Percentiles rank a stretch among this genome's conserved stretches.
phyloP scores from a whole-genome alignment of 2,113 vertebrate genomes.

The Stercorarius parasiticus region DNA sequence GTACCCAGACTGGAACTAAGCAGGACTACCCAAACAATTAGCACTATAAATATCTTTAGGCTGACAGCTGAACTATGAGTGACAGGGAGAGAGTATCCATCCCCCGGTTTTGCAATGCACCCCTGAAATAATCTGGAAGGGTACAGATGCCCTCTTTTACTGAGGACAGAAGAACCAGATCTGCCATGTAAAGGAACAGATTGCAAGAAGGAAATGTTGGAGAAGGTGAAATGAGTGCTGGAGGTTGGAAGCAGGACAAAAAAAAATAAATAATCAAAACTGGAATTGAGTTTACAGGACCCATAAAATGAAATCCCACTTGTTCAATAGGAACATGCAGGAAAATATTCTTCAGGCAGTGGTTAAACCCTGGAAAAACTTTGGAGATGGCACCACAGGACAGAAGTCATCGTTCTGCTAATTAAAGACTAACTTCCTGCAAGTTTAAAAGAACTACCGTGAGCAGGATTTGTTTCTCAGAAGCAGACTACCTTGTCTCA shows the following conservation, averaged over 20 bases:
- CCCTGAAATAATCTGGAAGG: background rate
- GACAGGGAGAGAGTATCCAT: background rate
- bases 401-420: background rate
- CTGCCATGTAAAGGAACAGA: background rate
- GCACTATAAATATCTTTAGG: background rate
- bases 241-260: background rate
- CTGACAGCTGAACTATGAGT: background rate
- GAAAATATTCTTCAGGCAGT: background rate
- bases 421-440: background rate
- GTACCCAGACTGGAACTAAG: background rate
- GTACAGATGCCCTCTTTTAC: background rate
- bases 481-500: background rate
- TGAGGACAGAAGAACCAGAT: background rate
- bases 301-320: background rate
- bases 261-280: background rate
- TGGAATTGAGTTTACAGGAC: background rate
- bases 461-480: background rate
- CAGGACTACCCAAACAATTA: background rate
- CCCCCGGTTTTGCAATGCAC: rapidly evolving
- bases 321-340: background rate
- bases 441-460: background rate
- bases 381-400: background rate
- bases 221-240: background rate
- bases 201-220: background rate
- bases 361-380: background rate